Percentiles rank a stretch among this genome's conserved stretches.
phyloP scores from a whole-genome alignment of 2,797 vertebrate species.

The Pygocentrus nattereri region DNA sequence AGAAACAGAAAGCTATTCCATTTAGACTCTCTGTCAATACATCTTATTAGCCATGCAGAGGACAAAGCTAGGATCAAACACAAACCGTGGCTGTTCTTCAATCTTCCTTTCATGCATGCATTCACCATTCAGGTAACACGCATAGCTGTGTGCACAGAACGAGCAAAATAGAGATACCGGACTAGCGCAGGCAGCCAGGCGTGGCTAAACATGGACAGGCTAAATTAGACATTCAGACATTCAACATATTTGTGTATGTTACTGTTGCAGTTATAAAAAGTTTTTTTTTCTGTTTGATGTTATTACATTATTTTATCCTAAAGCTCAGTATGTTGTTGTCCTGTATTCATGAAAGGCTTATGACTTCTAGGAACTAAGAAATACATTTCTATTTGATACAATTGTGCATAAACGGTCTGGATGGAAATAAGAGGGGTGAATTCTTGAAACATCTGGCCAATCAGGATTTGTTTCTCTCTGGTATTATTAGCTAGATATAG shows the following conservation, averaged over 20 bases:
- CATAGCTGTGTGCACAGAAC: not conserved
- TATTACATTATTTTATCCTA: not conserved
- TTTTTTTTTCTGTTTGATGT: not conserved
- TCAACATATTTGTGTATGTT: not conserved
- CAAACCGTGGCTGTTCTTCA: not conserved
- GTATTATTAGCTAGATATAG: too few species aligned
- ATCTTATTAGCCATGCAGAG: not conserved
- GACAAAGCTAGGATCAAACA: not conserved
- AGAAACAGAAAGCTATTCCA: constrained; percentile 1
- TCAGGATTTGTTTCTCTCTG: too few species aligned
- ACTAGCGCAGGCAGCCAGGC: not conserved
- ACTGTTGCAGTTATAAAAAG: not conserved
- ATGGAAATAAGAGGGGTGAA: too few species aligned
- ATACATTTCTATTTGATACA: too few species aligned
- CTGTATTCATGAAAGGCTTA: too few species aligned
- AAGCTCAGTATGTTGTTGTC: not conserved
- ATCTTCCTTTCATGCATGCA: not conserved
- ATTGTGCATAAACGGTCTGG: too few species aligned
- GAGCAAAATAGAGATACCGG: not conserved
- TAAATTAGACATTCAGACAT: not conserved
- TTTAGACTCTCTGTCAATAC: constrained; percentile 9
- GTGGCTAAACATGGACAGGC: not conserved
- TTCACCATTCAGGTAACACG: constrained; percentile 1
- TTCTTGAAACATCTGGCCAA: too few species aligned
- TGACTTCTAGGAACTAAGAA: too few species aligned